Evolutionary conservation across 2,797 vertebrate species (phyloP).

Genomic region (Pteropus rufus): DNA sequence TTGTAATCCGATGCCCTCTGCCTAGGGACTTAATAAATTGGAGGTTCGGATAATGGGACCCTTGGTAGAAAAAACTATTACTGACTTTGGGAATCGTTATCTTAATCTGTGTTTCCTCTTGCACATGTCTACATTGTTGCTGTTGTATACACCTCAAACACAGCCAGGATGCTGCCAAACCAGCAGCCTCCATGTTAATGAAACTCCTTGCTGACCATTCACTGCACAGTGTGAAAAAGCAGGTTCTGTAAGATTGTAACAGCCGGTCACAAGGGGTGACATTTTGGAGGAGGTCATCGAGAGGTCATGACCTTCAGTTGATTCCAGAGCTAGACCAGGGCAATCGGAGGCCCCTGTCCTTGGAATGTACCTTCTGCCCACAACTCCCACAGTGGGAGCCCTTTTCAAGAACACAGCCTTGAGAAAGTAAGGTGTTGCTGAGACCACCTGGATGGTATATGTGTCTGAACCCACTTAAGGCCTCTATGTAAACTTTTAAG

Average conservation of each 20-base stretch:
- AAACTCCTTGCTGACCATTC: not conserved
- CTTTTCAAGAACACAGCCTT: not conserved
- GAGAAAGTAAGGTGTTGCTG: not conserved
- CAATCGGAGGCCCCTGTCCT: not conserved
- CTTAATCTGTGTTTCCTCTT: not conserved
- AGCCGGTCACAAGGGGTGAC: not conserved
- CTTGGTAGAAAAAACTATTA: not conserved
- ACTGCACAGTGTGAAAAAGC: fast-evolving
- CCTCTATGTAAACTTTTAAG: not conserved
- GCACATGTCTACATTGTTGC: not conserved
- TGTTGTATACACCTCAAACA: not conserved
- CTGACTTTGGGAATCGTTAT: not conserved
- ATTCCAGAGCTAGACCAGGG: not conserved
- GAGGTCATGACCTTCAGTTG: not conserved
- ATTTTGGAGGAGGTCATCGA: not conserved
- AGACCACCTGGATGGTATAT: not conserved
- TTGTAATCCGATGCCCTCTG: not conserved
- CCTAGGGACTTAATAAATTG: not conserved
- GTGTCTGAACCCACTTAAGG: not conserved
- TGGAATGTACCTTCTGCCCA: not conserved
- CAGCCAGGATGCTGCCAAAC: not conserved
- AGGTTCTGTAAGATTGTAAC: not conserved
- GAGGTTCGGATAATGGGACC: fast-evolving
- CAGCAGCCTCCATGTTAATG: too few relatives aligned
- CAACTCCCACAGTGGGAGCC: not conserved